Conservation (phyloP, 2,113 vertebrate genomes). For the Dasyprocta punctata region DNA sequence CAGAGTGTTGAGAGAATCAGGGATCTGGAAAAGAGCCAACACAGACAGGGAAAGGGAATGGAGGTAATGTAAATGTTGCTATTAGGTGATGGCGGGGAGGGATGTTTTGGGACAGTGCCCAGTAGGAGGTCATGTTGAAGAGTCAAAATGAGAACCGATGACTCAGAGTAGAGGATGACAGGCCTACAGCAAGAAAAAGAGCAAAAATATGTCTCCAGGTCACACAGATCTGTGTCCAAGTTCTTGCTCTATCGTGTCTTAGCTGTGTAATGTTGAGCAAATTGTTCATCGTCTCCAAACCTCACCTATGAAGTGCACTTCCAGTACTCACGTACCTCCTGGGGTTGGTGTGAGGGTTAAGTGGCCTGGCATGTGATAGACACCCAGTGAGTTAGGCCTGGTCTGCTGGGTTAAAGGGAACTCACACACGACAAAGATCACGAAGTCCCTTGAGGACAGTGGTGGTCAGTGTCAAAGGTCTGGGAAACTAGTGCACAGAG, state of each 20-base stretch:
- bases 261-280: conserved; percentile 5
- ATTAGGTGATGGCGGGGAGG: not conserved
- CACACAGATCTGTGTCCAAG: not conserved
- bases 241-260: not conserved
- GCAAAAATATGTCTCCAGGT: not conserved
- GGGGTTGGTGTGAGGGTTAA: not conserved
- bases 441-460: not conserved
- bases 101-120: not conserved
- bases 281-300: not conserved
- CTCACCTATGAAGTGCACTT: not conserved
- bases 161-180: not conserved
- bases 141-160: not conserved
- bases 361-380: too few relatives aligned
- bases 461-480: not conserved
- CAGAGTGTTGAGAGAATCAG: not conserved
- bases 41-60: not conserved
- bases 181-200: not conserved
- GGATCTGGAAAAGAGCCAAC: not conserved
- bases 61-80: not conserved
- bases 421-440: not conserved
- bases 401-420: not conserved
- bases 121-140: not conserved
- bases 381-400: not conserved
- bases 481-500: too few relatives aligned
- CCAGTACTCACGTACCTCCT: not conserved